phyloP scores from a whole-genome alignment of 2,113 vertebrate genomes.

The Cyphotilapia sp. region DNA sequence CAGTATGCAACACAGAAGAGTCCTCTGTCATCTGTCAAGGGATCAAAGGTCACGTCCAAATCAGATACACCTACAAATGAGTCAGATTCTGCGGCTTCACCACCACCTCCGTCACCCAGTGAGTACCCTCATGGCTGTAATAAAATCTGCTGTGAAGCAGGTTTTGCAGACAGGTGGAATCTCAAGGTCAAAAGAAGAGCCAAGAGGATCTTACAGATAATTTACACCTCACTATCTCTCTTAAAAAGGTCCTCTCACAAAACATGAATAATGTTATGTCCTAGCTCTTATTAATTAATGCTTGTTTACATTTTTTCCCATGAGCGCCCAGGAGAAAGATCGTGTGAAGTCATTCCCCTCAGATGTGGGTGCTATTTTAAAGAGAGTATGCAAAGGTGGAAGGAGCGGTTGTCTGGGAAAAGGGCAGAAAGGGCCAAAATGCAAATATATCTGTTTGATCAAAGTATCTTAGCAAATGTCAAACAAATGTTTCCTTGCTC shows the following conservation, averaged over 20 bases:
- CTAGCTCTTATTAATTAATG: neutral
- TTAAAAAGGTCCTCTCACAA: neutral
- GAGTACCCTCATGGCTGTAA: conserved; percentile 10
- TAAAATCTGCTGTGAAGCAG: neutral
- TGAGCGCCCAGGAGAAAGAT: neutral
- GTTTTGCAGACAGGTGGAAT: neutral
- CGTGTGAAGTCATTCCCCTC: neutral
- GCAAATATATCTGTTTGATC: rapidly evolving
- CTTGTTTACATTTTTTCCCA: neutral
- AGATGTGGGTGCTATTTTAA: neutral
- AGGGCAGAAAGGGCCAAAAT: neutral
- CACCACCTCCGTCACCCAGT: conserved; percentile 39
- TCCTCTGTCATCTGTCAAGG: neutral
- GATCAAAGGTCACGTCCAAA: neutral
- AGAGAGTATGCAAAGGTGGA: neutral
- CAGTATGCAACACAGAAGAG: neutral
- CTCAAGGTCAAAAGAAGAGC: conserved; percentile 4
- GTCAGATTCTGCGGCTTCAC: neutral
- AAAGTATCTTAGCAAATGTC: neutral
- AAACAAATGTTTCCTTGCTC: neutral
- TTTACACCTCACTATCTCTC: neutral
- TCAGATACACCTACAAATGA: neutral
- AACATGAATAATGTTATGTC: neutral
- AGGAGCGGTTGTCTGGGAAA: neutral
- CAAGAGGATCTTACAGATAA: neutral